Percentiles rank a stretch among this genome's conserved stretches.
These are phyloP conservation scores for Oryzaephilus surinamensis DNA, from an alignment of 1,140 invertebrate species.

Conservation along the genomic window DNA sequence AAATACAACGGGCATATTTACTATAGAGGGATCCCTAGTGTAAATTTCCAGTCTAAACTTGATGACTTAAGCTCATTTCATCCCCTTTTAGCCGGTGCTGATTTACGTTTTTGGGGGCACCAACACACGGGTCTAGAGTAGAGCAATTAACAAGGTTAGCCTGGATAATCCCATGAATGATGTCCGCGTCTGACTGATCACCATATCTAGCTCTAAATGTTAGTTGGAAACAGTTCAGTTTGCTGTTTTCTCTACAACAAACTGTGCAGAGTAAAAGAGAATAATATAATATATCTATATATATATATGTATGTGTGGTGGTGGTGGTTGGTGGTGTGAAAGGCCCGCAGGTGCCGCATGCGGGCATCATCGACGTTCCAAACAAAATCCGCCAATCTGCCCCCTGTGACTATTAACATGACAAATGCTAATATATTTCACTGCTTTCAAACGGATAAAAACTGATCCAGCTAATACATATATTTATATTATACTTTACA, in stretches of 20 bases:
- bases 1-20: conserved; percentile 3
- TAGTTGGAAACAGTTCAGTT: too few relatives aligned
- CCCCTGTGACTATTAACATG: conserved; percentile 35
- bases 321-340: too few relatives aligned
- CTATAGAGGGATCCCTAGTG: conserved; percentile 21
- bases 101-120: conserved; percentile 35
- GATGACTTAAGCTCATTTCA: conserved; percentile 35
- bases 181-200: conserved; percentile 31
- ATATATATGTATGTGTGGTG: too few relatives aligned
- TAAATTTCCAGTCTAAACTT: conserved; percentile 30
- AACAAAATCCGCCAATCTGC: conserved; percentile 33
- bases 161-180: conserved; percentile 37
- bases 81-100: conserved; percentile 34
- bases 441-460: conserved; percentile 32
- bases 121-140: conserved; percentile 25
- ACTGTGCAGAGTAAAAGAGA: conserved; percentile 1
- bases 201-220: too few relatives aligned
- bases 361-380: conserved; percentile 25
- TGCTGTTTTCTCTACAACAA: too few relatives aligned
- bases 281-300: too few relatives aligned
- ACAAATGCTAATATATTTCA: conserved; percentile 38
- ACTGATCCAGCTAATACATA: conserved; percentile 34
- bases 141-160: conserved; percentile 38
- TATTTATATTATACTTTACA: conserved; percentile 33
- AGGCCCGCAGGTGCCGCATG: conserved; percentile 34